Conservation (phyloP, 2,888 invertebrate genomes). For the Colletes collaris region DNA sequence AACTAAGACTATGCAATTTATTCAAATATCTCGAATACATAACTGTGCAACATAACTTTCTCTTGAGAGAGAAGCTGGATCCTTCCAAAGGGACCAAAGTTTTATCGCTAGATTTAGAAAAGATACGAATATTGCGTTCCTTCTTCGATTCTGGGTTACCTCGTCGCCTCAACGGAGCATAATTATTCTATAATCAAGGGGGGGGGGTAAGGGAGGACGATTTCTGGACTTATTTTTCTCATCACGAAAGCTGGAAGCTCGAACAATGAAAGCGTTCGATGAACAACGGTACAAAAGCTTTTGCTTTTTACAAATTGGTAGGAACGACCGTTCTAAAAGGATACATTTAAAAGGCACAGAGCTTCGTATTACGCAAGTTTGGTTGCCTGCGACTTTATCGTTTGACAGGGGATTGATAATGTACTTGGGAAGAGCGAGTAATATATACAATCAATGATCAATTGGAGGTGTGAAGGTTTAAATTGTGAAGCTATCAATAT, state of each 20-base stretch:
- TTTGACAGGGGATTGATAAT: conserved; percentile 4
- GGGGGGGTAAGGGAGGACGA: neutral
- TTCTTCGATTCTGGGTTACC: neutral
- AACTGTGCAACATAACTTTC: too few relatives aligned
- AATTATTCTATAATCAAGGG: conserved; percentile 1
- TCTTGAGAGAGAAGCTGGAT: too few relatives aligned
- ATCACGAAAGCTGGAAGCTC: conserved; percentile 59
- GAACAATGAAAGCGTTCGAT: conserved; percentile 52
- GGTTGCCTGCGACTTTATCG: neutral
- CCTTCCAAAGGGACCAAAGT: neutral
- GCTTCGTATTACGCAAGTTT: neutral
- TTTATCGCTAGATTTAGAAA: too few relatives aligned
- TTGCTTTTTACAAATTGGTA: conserved; percentile 15
- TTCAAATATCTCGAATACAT: too few relatives aligned
- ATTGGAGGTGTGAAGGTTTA: neutral
- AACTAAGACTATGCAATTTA: too few relatives aligned
- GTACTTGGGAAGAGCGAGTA: neutral
- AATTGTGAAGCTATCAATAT: conserved; percentile 19
- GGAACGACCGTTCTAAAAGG: neutral
- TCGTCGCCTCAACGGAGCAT: neutral
- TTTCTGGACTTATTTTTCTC: conserved; percentile 16
- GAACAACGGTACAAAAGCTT: conserved; percentile 46
- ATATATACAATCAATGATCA: conserved; percentile 34
- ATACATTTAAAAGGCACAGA: neutral
- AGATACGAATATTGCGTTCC: too few relatives aligned